phyloP scores from a whole-genome alignment of 2,888 invertebrate genomes.

The Isotomurus palustris region DNA sequence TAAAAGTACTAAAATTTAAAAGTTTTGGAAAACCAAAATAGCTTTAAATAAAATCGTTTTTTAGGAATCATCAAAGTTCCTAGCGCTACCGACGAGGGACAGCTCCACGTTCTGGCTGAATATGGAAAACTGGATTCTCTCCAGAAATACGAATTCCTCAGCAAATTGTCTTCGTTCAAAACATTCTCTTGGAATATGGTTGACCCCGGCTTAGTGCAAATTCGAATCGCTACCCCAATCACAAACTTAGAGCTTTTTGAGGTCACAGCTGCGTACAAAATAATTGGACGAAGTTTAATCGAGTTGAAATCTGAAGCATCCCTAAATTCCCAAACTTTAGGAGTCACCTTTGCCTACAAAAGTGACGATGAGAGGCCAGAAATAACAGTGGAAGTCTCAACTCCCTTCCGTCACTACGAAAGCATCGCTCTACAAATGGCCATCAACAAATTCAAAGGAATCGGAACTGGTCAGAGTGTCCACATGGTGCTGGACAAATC shows the following conservation, averaged over 20 bases:
- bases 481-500: slow-evolving; percentile 45
- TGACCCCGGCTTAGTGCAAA: slow-evolving; percentile 15
- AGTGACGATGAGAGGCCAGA: slow-evolving; percentile 31
- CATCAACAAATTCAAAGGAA: slow-evolving; percentile 42
- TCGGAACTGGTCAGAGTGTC: slow-evolving; percentile 43
- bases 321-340: neutral
- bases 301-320: slow-evolving; percentile 16
- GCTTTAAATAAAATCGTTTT: slow-evolving; percentile 1
- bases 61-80: slow-evolving; percentile 27
- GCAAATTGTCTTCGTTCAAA: slow-evolving; percentile 32
- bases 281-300: slow-evolving; percentile 29
- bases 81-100: slow-evolving; percentile 17
- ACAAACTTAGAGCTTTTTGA: slow-evolving; percentile 19
- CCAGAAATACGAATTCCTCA: slow-evolving; percentile 14
- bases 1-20: neutral
- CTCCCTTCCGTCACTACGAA: slow-evolving; percentile 46
- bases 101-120: slow-evolving; percentile 24
- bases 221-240: slow-evolving; percentile 16
- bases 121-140: neutral
- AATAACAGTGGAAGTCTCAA: slow-evolving; percentile 38
- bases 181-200: slow-evolving; percentile 31
- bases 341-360: slow-evolving; percentile 12
- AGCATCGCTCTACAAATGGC: slow-evolving; percentile 40
- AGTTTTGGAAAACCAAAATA: neutral
- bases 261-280: slow-evolving; percentile 37